Base-by-base conservation (phyloP, 2,113 vertebrate species). In the Phrynosoma platyrhinos region DNA sequence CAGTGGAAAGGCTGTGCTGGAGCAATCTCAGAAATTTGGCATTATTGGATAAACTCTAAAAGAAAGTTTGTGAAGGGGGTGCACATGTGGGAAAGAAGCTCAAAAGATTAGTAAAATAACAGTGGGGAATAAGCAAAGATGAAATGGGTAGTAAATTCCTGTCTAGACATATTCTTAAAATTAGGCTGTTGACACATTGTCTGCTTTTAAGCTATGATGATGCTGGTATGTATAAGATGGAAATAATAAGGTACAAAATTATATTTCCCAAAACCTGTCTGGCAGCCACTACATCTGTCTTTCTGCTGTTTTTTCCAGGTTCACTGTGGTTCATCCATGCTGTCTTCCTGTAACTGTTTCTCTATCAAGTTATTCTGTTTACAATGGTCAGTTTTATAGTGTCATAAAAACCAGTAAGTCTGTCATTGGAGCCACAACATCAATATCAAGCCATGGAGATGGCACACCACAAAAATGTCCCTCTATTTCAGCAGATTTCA, bases 381-480 rank as follows among this genome's bases (percentile, higher is more conserved):
- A 88, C 36, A 2, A 69, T 88, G 83, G n/a, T 89, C 25, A 2
- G n/a, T 93, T 62, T 75, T n/a, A 10, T 9, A 23, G 47, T 32
- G 82, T 55, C 64, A 58, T 69, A 36, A 62, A 74, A 84, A 40
- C 86, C 91, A 90, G 90, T 83, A 84, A 58, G 66, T 32, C 90
- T 87, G 3, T 82, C 82, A 27, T 89, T 81, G 21, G 27, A 85
- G 13, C 32, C 52, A 53, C 91, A 71, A 83, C 77, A 91, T 68
- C 90, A 86, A 71, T 25, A 89, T 86, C 87, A 90, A 94, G 83
- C 1, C 84, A 55, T 87, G 85, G 23, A 87, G 80, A 84, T 91
- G 18, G 79, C 83, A 81, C 55, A 88, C 91, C 86, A 74, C 90
- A 94, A 90, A 93, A 93, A 95, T 91, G 89, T n/a, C 25, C 91